Evolutionary conservation across 2,888 invertebrate species (phyloP).

Genomic region (Heliothis peltigera): DNA sequence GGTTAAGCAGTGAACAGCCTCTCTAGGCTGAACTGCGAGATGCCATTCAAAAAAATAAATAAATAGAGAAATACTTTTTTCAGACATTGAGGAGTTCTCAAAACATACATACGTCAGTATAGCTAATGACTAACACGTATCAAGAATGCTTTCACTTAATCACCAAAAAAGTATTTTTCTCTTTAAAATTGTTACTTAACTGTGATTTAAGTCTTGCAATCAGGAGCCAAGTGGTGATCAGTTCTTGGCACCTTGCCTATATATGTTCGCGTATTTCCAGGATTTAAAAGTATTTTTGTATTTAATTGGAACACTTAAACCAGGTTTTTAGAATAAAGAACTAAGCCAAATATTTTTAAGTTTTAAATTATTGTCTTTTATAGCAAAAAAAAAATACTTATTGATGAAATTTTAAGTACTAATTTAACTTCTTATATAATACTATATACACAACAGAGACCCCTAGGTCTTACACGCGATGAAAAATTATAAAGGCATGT

Average conservation of each 20-base stretch:
- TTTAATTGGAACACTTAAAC: slow-evolving; percentile 20
- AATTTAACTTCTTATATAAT: too few relatives aligned
- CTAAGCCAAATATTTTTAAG: slow-evolving; percentile 15
- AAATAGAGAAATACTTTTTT: too few relatives aligned
- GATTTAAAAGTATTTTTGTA: slow-evolving; percentile 30
- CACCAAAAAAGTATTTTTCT: slow-evolving; percentile 21
- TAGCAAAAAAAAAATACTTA: too few relatives aligned
- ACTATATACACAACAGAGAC: too few relatives aligned
- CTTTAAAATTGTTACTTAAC: slow-evolving; percentile 27
- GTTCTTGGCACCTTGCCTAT: slow-evolving; percentile 36
- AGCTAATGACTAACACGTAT: background rate
- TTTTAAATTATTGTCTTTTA: background rate
- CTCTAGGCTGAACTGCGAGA: too few relatives aligned
- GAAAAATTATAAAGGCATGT: too few relatives aligned
- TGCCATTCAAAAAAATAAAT: too few relatives aligned
- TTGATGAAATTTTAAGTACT: too few relatives aligned
- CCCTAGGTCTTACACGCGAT: too few relatives aligned
- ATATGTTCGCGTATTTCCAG: slow-evolving; percentile 26
- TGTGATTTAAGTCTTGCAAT: slow-evolving; percentile 43
- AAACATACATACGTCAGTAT: too few relatives aligned
- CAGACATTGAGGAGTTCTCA: too few relatives aligned
- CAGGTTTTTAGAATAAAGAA: slow-evolving; percentile 1
- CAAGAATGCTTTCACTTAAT: slow-evolving; percentile 14
- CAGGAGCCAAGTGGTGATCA: slow-evolving; percentile 35
- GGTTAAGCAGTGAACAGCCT: too few relatives aligned